A percentile compares a stretch with the other conserved stretches of the same genome.
These are phyloP conservation scores for Papilio gigon DNA, from an alignment of 2,888 invertebrate genomes.

Conservation along the genomic window DNA sequence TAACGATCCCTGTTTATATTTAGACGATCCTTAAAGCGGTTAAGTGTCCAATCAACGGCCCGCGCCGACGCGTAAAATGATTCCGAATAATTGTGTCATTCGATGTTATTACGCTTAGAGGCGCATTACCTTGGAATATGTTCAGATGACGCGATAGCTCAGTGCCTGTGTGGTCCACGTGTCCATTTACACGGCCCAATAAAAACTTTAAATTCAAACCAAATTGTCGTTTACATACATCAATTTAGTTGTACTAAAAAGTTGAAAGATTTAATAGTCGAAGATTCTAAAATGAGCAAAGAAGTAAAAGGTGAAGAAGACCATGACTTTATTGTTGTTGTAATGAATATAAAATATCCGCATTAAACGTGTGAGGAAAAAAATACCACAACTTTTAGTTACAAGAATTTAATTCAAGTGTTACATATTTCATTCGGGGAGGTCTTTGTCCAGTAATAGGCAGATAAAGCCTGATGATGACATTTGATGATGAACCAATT, in stretches of 20 bases:
- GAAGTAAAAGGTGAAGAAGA: neutral
- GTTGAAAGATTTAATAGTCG: neutral
- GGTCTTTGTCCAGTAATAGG: too few species aligned
- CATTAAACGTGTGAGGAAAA: too few species aligned
- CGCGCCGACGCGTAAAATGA: conserved; percentile 28
- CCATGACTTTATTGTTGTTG: neutral
- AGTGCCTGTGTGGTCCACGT: conserved; percentile 1
- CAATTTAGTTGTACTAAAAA: neutral
- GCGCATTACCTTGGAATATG: conserved; percentile 21
- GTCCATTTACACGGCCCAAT: neutral
- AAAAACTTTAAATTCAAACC: neutral
- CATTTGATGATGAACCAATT: neutral
- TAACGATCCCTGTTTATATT: conserved; percentile 73
- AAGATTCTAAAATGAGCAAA: neutral
- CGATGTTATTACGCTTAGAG: conserved; percentile 8
- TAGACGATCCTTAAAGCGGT: conserved; percentile 68
- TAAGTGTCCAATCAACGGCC: conserved; percentile 66
- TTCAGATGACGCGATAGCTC: neutral
- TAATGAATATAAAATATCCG: too few species aligned
- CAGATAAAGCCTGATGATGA: too few species aligned
- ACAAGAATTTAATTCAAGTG: neutral
- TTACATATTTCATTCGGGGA: too few species aligned
- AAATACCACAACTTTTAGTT: too few species aligned
- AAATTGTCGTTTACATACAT: neutral
- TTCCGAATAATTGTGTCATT: conserved; percentile 36